A percentile compares a stretch with the other conserved stretches of the same genome.
Evolutionary conservation across 2,888 invertebrate species (phyloP).

Genomic region (Pocota personata): DNA sequence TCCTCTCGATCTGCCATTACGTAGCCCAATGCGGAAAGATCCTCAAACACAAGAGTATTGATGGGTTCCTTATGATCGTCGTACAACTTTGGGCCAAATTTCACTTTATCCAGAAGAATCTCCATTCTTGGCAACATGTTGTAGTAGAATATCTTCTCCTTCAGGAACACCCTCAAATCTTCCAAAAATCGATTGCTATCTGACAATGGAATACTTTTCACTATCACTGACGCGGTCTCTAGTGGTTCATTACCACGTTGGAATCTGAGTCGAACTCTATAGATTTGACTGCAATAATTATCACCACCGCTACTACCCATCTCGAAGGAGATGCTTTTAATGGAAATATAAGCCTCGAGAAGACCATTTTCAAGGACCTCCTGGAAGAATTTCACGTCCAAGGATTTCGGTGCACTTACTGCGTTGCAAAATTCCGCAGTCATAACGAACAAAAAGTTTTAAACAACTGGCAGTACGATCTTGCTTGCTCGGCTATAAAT

Average conservation of each 20-base stretch:
- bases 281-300: conserved; percentile 76
- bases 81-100: conserved; percentile 69
- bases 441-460: conserved; percentile 29
- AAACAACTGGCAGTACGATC: neutral
- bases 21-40: conserved; percentile 83
- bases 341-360: conserved; percentile 22
- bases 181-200: conserved; percentile 75
- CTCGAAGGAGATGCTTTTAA: conserved; percentile 60
- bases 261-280: conserved; percentile 69
- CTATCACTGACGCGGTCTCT: conserved; percentile 70
- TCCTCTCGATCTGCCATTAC: conserved; percentile 83
- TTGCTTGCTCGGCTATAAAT: neutral
- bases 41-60: conserved; percentile 77
- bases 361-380: conserved; percentile 73
- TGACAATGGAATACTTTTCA: conserved; percentile 74
- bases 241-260: neutral
- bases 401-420: conserved; percentile 48
- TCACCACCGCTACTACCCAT: conserved; percentile 75
- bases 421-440: conserved; percentile 60
- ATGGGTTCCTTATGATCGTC: conserved; percentile 62
- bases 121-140: conserved; percentile 79
- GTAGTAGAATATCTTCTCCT: conserved; percentile 79
- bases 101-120: conserved; percentile 76
- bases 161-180: conserved; percentile 81
- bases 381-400: conserved; percentile 71